A percentile compares a stretch with the other conserved stretches of the same genome.
Conservation (phyloP, 2,113 vertebrate species). For the Merops nubicus region DNA sequence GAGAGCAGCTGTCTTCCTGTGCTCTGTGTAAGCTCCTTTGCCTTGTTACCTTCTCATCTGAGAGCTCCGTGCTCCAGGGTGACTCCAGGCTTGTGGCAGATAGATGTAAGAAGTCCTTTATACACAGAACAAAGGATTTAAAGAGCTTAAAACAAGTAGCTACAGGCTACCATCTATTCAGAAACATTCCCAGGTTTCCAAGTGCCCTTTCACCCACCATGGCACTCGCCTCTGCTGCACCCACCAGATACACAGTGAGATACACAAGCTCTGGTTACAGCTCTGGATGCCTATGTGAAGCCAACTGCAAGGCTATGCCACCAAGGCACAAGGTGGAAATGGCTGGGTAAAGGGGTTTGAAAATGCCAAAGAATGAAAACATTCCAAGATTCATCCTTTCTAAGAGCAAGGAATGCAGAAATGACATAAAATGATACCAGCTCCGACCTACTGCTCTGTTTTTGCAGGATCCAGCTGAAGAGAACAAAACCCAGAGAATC, state of each 20-base stretch:
- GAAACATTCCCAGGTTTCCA: not conserved
- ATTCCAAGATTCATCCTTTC: not conserved
- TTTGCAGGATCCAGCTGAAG: not conserved
- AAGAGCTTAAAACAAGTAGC: slow-evolving; percentile 22
- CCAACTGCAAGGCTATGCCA: not conserved
- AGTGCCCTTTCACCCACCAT: not conserved
- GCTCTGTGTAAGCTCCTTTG: not conserved
- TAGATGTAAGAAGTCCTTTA: slow-evolving; percentile 89
- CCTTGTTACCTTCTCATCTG: slow-evolving; percentile 83
- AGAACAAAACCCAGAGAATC: not conserved
- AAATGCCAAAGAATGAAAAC: not conserved
- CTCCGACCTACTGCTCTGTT: not conserved
- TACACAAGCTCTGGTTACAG: not conserved
- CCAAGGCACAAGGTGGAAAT: not conserved
- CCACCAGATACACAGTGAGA: not conserved
- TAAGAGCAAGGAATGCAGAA: not conserved
- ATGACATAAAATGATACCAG: not conserved
- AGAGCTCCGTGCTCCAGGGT: slow-evolving; percentile 57
- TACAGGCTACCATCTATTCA: not conserved
- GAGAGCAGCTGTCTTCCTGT: not conserved
- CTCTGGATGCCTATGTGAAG: not conserved
- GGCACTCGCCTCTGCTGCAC: not conserved
- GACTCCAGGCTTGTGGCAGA: slow-evolving; percentile 81
- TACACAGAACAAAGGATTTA: slow-evolving; percentile 77
- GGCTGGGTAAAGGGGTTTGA: not conserved